phyloP scores from a whole-genome alignment of 1,140 invertebrate species.

The Drosophila rhopaloa region DNA sequence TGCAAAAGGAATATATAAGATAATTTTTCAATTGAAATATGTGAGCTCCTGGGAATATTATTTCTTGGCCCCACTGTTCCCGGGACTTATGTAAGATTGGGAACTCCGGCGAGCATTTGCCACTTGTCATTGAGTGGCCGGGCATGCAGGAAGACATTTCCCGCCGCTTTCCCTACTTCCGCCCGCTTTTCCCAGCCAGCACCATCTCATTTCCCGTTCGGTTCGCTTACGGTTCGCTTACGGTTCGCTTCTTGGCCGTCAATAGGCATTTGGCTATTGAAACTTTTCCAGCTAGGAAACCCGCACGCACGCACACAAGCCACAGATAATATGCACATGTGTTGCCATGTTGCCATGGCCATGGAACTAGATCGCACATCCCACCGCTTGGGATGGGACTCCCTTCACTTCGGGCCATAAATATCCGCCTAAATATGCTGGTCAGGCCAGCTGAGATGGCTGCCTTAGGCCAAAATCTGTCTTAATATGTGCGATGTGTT shows the following conservation, averaged over 20 bases:
- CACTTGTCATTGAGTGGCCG: conserved; percentile 56
- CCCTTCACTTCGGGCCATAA: conserved; percentile 69
- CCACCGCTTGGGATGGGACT: conserved; percentile 15
- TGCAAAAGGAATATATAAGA: too few relatives aligned
- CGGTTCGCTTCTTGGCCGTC: conserved; percentile 54
- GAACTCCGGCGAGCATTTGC: conserved; percentile 51
- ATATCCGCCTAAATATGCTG: conserved; percentile 81
- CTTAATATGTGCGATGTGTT: conserved; percentile 72
- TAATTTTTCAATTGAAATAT: too few relatives aligned
- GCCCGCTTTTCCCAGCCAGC: conserved; percentile 30
- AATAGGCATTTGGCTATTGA: conserved; percentile 79
- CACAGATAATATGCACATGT: conserved; percentile 37
- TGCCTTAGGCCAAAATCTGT: conserved; percentile 75
- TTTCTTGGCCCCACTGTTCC: conserved; percentile 14
- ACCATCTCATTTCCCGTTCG: conserved; percentile 73
- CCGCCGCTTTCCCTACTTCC: not conserved
- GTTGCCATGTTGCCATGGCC: conserved; percentile 21
- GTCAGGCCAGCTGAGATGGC: conserved; percentile 55
- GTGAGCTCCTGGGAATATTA: too few relatives aligned
- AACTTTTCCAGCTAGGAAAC: conserved; percentile 42
- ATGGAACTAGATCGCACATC: conserved; percentile 1
- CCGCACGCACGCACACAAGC: conserved; percentile 17
- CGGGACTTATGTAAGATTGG: conserved; percentile 45
- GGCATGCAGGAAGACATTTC: conserved; percentile 32
- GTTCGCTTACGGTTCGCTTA: conserved; percentile 57